Base-by-base conservation (phyloP, 2,797 vertebrate species). In the Simalia tracyae region DNA sequence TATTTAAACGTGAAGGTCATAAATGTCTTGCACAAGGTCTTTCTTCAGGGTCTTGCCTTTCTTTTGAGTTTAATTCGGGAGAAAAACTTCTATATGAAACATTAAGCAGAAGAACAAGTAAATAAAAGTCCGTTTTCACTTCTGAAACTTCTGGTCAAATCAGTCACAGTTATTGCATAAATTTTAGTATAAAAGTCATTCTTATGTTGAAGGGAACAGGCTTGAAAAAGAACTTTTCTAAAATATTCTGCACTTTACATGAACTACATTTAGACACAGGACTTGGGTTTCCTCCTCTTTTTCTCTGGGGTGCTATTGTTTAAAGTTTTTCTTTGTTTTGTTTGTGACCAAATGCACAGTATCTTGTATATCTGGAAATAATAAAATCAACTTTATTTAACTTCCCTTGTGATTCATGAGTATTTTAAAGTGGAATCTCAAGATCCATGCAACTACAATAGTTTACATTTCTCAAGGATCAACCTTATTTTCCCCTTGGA, bases 401-500 rank as follows among this genome's bases (percentile, higher is more conserved):
- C 19, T 81, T 46, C 72, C 72, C 72, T 81, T 76, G 36, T 22
- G 22, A 76, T 76, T 76, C 17, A 42, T 76, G 36, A 81, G 24
- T 81, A 46, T 54, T 54, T 54, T 8, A 54, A 54, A 54, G 50
- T 8, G 7, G 50, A 54, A 54, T 54, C 50, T 54, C 50, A 54
- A 54, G 50, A 54, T 94, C 66, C 92, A 90, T 61, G 93, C 66
- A 95, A 94, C 85, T 96, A 92, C 50, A 5, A 95, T 94, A 92
- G 85, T 94, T 97, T 95, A 96, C 96, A 92, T 94, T 95, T 46
- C 24, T 72, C 42, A 46, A 15, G 68, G 91, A 86, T 92, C 94
- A 95, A 96, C 96, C 94, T 93, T 96, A 97, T 95, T 95, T 95
- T 46, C 6, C 36, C 36, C 42, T 81, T 46, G 72, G 36, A 81